These are phyloP conservation scores for Gallinago media DNA, from an alignment of 2,113 vertebrate genomes.

Conservation along the genomic window DNA sequence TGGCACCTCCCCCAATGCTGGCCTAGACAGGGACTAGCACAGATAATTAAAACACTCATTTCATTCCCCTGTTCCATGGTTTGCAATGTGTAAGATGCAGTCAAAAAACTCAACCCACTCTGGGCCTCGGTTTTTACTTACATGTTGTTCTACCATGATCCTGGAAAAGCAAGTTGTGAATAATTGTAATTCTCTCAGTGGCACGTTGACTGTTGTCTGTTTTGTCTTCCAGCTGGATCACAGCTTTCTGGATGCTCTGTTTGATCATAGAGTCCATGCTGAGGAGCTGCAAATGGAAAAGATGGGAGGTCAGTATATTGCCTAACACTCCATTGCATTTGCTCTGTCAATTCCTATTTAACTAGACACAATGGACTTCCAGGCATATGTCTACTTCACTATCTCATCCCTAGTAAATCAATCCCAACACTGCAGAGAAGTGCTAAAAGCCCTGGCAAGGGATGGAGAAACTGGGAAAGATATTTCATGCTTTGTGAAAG, in stretches of 20 bases:
- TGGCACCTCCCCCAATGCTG: neutral
- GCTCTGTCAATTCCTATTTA: neutral
- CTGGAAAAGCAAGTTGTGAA: slow-evolving; percentile 13
- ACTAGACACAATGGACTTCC: neutral
- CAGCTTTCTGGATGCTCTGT: slow-evolving; percentile 51
- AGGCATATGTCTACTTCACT: neutral
- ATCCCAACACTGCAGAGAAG: neutral
- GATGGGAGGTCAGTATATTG: neutral
- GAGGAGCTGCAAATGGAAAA: neutral
- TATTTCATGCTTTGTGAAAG: neutral
- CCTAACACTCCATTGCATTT: neutral
- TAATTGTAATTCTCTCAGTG: slow-evolving; percentile 24
- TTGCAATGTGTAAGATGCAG: neutral
- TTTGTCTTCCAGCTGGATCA: slow-evolving; percentile 49
- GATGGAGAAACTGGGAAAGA: neutral
- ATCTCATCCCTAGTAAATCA: neutral
- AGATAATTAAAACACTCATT: neutral
- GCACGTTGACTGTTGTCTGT: slow-evolving; percentile 9
- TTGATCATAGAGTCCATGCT: slow-evolving; percentile 20
- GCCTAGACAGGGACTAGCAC: neutral
- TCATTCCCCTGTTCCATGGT: neutral
- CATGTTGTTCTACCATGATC: neutral
- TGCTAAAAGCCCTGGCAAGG: neutral
- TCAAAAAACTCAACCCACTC: neutral
- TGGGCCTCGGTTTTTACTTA: neutral